These are phyloP conservation scores for Lycaon pictus DNA, from an alignment of 2,113 vertebrate genomes.

Conservation along the genomic window DNA sequence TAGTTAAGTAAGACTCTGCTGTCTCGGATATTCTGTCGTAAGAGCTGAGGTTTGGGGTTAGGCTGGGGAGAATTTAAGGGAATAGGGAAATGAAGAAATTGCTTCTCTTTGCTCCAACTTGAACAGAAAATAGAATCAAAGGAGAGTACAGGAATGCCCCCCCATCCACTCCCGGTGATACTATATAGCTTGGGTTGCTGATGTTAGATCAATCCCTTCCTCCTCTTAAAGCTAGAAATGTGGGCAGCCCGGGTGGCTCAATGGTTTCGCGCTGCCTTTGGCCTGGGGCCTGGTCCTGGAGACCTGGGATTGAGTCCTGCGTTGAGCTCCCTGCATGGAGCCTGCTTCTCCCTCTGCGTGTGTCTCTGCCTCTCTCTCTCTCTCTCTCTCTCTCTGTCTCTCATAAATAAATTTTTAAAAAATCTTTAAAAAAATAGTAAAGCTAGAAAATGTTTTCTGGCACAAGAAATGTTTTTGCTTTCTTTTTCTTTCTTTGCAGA, in stretches of 20 bases:
- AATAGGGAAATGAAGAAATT: background rate
- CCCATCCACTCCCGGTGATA: background rate
- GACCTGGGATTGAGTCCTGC: too few species aligned
- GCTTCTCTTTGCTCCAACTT: background rate
- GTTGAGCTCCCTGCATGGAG: too few species aligned
- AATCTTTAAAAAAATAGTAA: background rate
- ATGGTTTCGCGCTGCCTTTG: too few species aligned
- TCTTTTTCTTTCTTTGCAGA: background rate
- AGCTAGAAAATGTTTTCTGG: constrained; percentile 8
- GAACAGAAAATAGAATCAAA: background rate
- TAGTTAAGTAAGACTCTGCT: background rate
- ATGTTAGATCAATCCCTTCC: background rate
- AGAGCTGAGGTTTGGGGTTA: background rate
- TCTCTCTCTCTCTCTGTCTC: too few species aligned
- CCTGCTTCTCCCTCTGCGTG: too few species aligned
- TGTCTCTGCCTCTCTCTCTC: too few species aligned
- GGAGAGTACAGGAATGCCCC: background rate
- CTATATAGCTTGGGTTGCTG: background rate
- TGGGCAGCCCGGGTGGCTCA: too few species aligned
- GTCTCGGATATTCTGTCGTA: background rate
- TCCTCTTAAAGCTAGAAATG: background rate
- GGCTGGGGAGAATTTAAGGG: background rate
- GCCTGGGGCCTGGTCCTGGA: too few species aligned
- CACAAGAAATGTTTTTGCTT: background rate
- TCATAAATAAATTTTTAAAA: too few species aligned